Evolutionary conservation across 2,888 invertebrate species (phyloP).

Genomic region (Odontothrips loti): DNA sequence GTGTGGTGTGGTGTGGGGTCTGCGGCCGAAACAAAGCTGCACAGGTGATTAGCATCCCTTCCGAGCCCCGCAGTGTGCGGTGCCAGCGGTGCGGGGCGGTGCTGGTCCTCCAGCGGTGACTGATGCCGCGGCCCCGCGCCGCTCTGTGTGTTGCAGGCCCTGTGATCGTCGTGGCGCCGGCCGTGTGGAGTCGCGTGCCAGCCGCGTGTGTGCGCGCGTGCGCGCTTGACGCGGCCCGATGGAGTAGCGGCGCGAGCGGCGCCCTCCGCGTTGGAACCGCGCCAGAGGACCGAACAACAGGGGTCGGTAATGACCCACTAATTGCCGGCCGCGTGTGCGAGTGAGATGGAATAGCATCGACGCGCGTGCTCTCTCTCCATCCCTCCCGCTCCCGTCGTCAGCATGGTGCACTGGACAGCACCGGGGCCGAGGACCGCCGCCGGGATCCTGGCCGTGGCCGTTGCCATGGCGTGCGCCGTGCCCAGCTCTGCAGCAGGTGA

Average conservation of each 20-base stretch:
- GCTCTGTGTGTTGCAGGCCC: background rate
- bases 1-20: too few species aligned
- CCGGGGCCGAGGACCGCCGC: background rate
- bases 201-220: background rate
- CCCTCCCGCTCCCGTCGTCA: background rate
- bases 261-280: background rate
- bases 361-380: background rate
- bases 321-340: conserved; percentile 2
- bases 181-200: background rate
- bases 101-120: too few species aligned
- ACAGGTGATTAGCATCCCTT: background rate
- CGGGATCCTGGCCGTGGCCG: background rate
- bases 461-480: background rate
- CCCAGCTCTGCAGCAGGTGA: background rate
- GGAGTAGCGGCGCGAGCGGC: too few species aligned
- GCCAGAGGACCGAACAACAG: background rate
- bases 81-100: too few species aligned
- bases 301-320: background rate
- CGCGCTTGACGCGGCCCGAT: background rate
- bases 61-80: background rate
- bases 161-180: background rate
- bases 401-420: background rate
- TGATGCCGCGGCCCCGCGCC: background rate
- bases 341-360: background rate
- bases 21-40: background rate